These are phyloP conservation scores for Emydoidea blandingii DNA, from an alignment of 2,797 vertebrate genomes.

Conservation along the genomic window DNA sequence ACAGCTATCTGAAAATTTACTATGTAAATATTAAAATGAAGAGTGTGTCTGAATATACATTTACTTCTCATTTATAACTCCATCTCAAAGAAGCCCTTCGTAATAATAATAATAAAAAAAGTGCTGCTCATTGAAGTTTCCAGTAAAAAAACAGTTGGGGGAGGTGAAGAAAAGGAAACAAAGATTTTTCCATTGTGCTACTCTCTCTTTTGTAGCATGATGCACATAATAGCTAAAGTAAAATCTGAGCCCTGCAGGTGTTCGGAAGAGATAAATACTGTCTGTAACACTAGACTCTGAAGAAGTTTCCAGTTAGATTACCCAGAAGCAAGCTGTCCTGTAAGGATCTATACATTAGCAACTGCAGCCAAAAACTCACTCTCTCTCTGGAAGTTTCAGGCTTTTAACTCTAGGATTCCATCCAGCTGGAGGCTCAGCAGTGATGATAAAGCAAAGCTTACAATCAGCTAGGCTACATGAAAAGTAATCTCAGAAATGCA, in stretches of 20 bases:
- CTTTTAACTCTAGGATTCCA: slow-evolving; percentile 78
- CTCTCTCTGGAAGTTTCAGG: slow-evolving; percentile 64
- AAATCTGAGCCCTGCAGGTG: slow-evolving; percentile 27
- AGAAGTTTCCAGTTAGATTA: slow-evolving; percentile 63
- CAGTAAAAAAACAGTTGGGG: not conserved
- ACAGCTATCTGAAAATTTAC: not conserved
- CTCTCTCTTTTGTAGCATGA: not conserved
- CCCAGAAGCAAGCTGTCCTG: slow-evolving; percentile 54
- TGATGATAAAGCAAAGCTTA: slow-evolving; percentile 79
- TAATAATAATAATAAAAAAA: not conserved
- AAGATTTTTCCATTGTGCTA: not conserved
- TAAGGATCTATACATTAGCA: slow-evolving; percentile 29
- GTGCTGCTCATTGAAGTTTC: not conserved
- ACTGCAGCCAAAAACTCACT: slow-evolving; percentile 60
- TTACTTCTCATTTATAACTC: not conserved
- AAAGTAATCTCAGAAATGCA: slow-evolving; percentile 63
- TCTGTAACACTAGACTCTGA: slow-evolving; percentile 35
- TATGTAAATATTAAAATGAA: fast-evolving
- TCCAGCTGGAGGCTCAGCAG: slow-evolving; percentile 75
- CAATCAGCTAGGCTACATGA: slow-evolving; percentile 48
- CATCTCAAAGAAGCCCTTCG: not conserved
- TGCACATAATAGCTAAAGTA: not conserved
- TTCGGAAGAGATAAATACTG: slow-evolving; percentile 2
- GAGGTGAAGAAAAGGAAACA: not conserved
- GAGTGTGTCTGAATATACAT: not conserved